Evolutionary conservation across 2,113 vertebrate genomes (phyloP).

Genomic region (Esox niger): DNA sequence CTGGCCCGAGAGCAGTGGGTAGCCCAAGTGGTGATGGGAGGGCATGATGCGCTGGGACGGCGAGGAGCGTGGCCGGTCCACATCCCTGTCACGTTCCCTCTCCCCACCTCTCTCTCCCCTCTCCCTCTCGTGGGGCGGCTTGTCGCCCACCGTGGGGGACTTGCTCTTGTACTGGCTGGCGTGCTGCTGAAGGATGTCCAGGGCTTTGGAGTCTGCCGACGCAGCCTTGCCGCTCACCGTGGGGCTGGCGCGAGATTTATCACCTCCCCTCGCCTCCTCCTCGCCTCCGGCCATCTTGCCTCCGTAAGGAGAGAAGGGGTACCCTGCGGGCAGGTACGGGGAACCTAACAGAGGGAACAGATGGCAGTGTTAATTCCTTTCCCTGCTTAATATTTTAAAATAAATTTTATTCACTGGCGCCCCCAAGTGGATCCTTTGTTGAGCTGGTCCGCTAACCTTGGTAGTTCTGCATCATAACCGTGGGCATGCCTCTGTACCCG

Average conservation of each 20-base stretch:
- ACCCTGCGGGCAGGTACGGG: slow-evolving; percentile 87
- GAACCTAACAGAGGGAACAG: slow-evolving; percentile 77
- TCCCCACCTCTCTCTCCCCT: slow-evolving; percentile 76
- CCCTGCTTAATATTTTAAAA: neutral
- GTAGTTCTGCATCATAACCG: slow-evolving; percentile 99
- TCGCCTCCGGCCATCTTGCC: slow-evolving; percentile 85
- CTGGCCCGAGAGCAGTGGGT: slow-evolving; percentile 91
- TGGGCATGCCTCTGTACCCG: slow-evolving; percentile 92
- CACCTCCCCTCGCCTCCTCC: slow-evolving; percentile 68
- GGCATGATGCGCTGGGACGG: slow-evolving; percentile 96
- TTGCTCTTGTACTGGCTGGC: slow-evolving; percentile 99
- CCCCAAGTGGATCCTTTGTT: too few relatives aligned
- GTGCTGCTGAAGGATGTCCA: slow-evolving; percentile 97
- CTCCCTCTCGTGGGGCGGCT: slow-evolving; percentile 86
- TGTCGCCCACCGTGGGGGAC: slow-evolving; percentile 91
- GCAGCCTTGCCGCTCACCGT: slow-evolving; percentile 84
- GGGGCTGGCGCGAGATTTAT: slow-evolving; percentile 93
- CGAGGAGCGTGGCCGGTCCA: slow-evolving; percentile 91
- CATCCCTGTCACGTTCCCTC: slow-evolving; percentile 76
- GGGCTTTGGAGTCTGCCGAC: slow-evolving; percentile 88
- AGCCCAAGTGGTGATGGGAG: slow-evolving; percentile 92
- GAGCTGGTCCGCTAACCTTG: slow-evolving; percentile 78
- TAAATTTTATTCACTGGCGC: too few relatives aligned
- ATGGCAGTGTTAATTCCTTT: neutral
- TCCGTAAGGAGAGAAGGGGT: slow-evolving; percentile 93